Evolutionary conservation across 2,888 invertebrate species (phyloP).

Genomic region (Ectemnius continuus): DNA sequence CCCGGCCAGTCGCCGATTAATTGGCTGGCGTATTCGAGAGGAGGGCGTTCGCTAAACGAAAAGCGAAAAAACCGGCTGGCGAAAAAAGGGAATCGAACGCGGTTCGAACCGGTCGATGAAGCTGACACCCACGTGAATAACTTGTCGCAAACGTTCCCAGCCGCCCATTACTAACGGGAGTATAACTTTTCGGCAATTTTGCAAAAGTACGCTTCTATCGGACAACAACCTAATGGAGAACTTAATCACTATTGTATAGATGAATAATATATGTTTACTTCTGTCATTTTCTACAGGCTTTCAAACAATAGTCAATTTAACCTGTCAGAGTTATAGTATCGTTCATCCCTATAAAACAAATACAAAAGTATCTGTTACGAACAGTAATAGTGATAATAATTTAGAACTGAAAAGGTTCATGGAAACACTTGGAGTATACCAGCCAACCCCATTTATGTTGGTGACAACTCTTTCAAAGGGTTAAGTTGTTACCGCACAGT

Average conservation of each 20-base stretch:
- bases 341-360: no score
- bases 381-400: not conserved
- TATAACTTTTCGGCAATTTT: no score
- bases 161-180: conserved; percentile 18
- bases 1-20: conserved; percentile 51
- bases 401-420: not conserved
- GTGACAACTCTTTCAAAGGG: not conserved
- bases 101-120: conserved; percentile 20
- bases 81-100: conserved; percentile 30
- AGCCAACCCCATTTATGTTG: no score
- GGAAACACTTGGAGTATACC: not conserved
- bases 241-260: no score
- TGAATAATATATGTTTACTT: no score
- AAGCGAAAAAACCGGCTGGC: not conserved
- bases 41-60: conserved; percentile 13
- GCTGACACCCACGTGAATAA: conserved; percentile 20
- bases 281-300: no score
- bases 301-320: no score
- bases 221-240: no score
- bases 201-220: no score
- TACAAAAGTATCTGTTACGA: no score
- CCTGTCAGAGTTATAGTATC: no score
- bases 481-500: not conserved
- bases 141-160: conserved; percentile 20
- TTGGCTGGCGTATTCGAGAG: conserved; percentile 41